A percentile compares a stretch with the other conserved stretches of the same genome.
Conservation (phyloP, 1,140 invertebrate genomes). For the Psix sp. region DNA sequence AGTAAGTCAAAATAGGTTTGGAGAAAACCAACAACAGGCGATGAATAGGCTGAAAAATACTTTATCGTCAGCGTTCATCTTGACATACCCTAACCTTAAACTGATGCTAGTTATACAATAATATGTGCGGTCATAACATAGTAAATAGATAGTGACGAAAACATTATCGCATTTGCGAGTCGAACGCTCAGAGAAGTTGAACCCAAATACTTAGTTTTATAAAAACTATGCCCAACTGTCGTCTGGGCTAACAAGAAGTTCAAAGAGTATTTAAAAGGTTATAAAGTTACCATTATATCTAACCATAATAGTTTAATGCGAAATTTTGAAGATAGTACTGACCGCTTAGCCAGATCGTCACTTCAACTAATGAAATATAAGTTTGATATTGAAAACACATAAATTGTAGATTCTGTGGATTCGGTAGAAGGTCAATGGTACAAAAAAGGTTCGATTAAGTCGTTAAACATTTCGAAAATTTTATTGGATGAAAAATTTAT, state of each 20-base stretch:
- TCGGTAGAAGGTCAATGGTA: conserved; percentile 9
- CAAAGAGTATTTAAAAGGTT: background rate
- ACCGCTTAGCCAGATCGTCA: background rate
- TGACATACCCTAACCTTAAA: background rate
- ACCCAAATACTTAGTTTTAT: background rate
- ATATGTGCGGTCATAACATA: background rate
- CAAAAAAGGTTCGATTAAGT: background rate
- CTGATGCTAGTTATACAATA: background rate
- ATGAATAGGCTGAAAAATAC: background rate
- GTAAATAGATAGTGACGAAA: background rate
- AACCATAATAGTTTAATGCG: background rate
- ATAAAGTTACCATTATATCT: background rate
- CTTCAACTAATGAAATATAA: background rate
- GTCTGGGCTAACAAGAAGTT: background rate
- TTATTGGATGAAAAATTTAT: background rate
- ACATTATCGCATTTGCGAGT: background rate
- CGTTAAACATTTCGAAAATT: background rate
- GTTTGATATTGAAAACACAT: background rate
- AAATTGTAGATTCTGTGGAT: no score
- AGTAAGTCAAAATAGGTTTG: background rate
- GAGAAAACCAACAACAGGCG: background rate
- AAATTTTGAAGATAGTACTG: background rate
- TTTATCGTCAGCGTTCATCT: background rate
- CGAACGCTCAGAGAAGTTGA: background rate
- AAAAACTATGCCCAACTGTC: background rate